These are phyloP conservation scores for Lochmaea crataegi DNA, from an alignment of 2,888 invertebrate genomes.

Conservation along the genomic window DNA sequence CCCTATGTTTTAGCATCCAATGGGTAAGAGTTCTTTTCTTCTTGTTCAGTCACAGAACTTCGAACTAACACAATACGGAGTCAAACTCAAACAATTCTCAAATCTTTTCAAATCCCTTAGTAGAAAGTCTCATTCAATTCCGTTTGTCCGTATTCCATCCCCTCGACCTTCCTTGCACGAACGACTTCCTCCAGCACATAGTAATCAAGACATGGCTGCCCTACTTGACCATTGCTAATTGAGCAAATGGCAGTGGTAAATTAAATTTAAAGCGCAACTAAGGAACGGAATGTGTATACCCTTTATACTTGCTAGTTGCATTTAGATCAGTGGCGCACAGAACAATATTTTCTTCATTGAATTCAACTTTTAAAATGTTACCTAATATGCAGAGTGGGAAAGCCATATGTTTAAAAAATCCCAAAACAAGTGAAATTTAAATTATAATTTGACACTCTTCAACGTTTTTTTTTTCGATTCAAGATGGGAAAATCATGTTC, in stretches of 20 bases:
- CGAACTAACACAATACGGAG: constrained; percentile 23
- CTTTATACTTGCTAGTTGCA: constrained; percentile 25
- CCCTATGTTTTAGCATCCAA: too few relatives aligned
- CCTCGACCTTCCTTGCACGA: constrained; percentile 20
- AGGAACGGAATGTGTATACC: constrained; percentile 30
- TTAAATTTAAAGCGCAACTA: constrained; percentile 36
- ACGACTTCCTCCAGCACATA: constrained; percentile 30
- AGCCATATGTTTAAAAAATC: too few relatives aligned
- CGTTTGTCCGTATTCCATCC: constrained; percentile 17
- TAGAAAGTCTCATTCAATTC: constrained; percentile 24
- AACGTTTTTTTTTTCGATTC: too few relatives aligned
- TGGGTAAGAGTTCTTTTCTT: constrained; percentile 19
- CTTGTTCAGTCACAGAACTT: constrained; percentile 25
- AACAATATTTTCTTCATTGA: too few relatives aligned
- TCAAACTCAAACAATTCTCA: constrained; percentile 27
- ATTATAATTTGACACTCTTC: too few relatives aligned
- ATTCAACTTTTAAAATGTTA: too few relatives aligned
- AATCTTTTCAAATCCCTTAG: constrained; percentile 16
- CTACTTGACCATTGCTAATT: constrained; percentile 42
- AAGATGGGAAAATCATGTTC: too few relatives aligned
- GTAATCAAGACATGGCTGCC: constrained; percentile 39
- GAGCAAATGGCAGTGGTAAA: constrained; percentile 39
- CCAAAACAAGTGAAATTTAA: too few relatives aligned
- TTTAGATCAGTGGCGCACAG: not conserved
- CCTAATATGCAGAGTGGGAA: too few relatives aligned